Base-by-base conservation (phyloP, 2,888 invertebrate species). In the Erebia ligea region DNA sequence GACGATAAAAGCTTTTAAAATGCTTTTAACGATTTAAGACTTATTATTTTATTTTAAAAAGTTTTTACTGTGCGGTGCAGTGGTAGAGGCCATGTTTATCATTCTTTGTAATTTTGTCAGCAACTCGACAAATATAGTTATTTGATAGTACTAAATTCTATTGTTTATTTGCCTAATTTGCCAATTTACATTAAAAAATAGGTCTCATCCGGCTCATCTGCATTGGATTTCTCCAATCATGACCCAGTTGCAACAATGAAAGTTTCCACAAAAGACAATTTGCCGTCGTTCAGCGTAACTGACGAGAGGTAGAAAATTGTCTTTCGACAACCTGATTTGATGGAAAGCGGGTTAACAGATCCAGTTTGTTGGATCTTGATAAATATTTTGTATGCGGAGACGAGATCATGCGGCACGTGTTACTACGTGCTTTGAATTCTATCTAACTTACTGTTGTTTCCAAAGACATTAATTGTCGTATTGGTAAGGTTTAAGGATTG, bases 261-360 rank as follows among this genome's bases (percentile, higher is more conserved):
- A 90, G 88, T 82, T 72, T 73, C 69, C 81, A 76, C 84, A 84
- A 80, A 81, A 83, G 68, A 79, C 82, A 86, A 85, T 88, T 88
- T 84, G 82, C 69, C 79, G 78, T 77, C 79, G 73, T 58, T 67
- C 67, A 58, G 82, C 90, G 88, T 86, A 83, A 84, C 87, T 73
- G 71, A 80, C 69, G 69, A 73, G 71, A 63, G 68, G 74, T 75
- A 79, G 79, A 80, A 84, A 83, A 84, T 82, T 80, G 57, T 57
- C 67, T 67, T 67, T 67, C 21, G 58, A 25, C 48, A 25, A 56
- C 25, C 50, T 42, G 69, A 67, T 73, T 73, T 69, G 70, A 65
- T 72, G 78, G 84, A 88, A 88, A 88, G 85, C 80, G 68, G 83
- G 84, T 83, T 82, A 82, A 72, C 75, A 76, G 50, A 8, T n/a